phyloP scores from a whole-genome alignment of 2,113 vertebrate species.

The Nematolebias whitei region DNA sequence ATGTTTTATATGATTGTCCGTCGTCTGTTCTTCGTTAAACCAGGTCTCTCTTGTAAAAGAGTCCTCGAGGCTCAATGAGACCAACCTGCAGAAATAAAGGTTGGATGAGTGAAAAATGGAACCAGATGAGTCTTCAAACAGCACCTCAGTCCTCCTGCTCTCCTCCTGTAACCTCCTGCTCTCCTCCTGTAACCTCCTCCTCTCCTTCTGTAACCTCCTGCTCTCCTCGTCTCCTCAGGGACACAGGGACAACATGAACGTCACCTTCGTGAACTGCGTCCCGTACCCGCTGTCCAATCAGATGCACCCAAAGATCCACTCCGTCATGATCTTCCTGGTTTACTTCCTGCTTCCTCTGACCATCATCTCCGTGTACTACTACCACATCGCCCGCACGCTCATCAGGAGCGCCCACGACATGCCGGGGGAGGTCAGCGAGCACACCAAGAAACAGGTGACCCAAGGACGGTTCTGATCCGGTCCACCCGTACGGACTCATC shows the following conservation, averaged over 20 bases:
- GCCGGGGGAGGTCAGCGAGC: slow-evolving; percentile 91
- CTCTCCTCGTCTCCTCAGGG: slow-evolving; percentile 70
- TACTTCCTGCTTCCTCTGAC: slow-evolving; percentile 92
- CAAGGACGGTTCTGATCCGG: too few relatives aligned
- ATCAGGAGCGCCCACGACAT: slow-evolving; percentile 92
- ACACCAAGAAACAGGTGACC: slow-evolving; percentile 92
- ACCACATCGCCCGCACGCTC: slow-evolving; percentile 91
- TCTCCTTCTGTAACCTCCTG: too few relatives aligned
- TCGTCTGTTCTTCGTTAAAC: too few relatives aligned
- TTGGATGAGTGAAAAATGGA: too few relatives aligned
- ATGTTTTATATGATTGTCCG: too few relatives aligned
- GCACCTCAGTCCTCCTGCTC: background rate
- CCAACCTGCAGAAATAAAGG: too few relatives aligned
- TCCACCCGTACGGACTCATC: too few relatives aligned
- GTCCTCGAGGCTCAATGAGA: too few relatives aligned
- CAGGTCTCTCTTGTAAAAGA: too few relatives aligned
- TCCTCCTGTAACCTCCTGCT: too few relatives aligned
- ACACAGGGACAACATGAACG: slow-evolving; percentile 76
- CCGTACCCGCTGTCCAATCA: slow-evolving; percentile 90
- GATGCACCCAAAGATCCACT: slow-evolving; percentile 92
- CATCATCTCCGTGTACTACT: slow-evolving; percentile 93
- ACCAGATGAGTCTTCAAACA: background rate
- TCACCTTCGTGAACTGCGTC: slow-evolving; percentile 89
- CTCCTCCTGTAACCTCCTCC: too few relatives aligned
- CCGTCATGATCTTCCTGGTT: slow-evolving; percentile 91